Evolutionary conservation across 2,888 invertebrate species (phyloP), one percentile per base, ranked within the genome.

Genomic region (Eilema griseolum): DNA sequence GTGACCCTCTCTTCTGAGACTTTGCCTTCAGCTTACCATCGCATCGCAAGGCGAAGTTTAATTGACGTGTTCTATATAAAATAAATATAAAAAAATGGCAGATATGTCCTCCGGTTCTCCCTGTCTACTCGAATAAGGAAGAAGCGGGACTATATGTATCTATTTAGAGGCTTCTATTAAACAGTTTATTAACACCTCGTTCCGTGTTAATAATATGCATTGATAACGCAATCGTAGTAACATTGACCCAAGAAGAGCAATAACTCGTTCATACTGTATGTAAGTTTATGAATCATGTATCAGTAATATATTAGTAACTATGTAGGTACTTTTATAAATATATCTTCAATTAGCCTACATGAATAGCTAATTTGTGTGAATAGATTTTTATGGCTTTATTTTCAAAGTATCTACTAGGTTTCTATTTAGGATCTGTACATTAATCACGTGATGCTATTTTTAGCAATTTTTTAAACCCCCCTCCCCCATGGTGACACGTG

Each of bases 221-320:
- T 69, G 63, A 46, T 69, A 64, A 31, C 37, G 56, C 57, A 37
- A 28, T 67, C 23, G 24, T 46, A 16, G 23, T 56, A 66, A 59
- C 70, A 66, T 61, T 66, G 65, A 70, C 61, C 69, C 56, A 24
- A 28, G n/a, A 61, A 63, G 52, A 64, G 62, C 41, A 59, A 64
- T 66, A 61, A 61, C 56, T 56, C 37, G 16, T 23, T 33, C 24
- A 56, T 65, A 33, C 14, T 33, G 20, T 14, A 31, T 24, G 16
- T 52, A 52, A 59, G 20, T 37, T 37, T 24, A 23, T 66, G 66
- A 59, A 8, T 41, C 66, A 37, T 59, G n/a, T 23, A 2, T 31
- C 20, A 62, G 10, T 46, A 20, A 46, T 20, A 14, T 24, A 62
- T 1, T 24, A 62, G 24, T 11, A 10, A 16, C 41, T 20, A 24